Conservation (phyloP, 2,888 invertebrate species). For the Synanthedon myopaeformis region DNA sequence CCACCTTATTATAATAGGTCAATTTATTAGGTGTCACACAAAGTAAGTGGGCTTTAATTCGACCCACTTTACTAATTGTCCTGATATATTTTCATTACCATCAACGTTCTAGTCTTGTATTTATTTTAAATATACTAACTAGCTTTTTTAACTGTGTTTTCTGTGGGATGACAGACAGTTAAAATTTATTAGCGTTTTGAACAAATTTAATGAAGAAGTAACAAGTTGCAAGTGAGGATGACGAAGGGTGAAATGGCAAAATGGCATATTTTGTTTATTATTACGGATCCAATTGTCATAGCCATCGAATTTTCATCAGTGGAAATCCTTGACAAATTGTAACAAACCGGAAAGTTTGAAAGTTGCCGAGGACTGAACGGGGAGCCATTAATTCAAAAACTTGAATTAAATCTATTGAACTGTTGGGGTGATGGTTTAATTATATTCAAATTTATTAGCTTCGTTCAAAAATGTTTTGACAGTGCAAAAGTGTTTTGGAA, state of each 20-base stretch:
- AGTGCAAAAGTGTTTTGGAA: not conserved
- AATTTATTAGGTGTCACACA: constrained; percentile 17
- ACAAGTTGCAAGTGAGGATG: not conserved
- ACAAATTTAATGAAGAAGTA: not conserved
- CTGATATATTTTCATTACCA: too few relatives aligned
- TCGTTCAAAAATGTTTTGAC: not conserved
- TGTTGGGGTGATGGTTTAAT: constrained; percentile 17
- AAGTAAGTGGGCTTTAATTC: not conserved
- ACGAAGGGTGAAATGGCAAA: not conserved
- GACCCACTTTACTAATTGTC: not conserved
- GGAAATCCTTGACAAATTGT: constrained; percentile 54
- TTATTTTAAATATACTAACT: too few relatives aligned
- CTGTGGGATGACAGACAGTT: not conserved
- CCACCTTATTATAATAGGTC: constrained; percentile 42
- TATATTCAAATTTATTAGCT: not conserved
- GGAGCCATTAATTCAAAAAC: constrained; percentile 57
- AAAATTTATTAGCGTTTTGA: not conserved
- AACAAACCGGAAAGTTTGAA: constrained; percentile 53
- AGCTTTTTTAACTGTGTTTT: too few relatives aligned
- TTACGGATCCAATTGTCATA: constrained; percentile 32
- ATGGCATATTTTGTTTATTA: constrained; percentile 33
- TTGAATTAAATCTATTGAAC: constrained; percentile 55
- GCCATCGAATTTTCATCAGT: constrained; percentile 43
- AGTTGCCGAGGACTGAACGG: constrained; percentile 34
- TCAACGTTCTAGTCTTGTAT: too few relatives aligned